Conservation (phyloP, 2,113 vertebrate genomes). For the Microcebus tavaratra region DNA sequence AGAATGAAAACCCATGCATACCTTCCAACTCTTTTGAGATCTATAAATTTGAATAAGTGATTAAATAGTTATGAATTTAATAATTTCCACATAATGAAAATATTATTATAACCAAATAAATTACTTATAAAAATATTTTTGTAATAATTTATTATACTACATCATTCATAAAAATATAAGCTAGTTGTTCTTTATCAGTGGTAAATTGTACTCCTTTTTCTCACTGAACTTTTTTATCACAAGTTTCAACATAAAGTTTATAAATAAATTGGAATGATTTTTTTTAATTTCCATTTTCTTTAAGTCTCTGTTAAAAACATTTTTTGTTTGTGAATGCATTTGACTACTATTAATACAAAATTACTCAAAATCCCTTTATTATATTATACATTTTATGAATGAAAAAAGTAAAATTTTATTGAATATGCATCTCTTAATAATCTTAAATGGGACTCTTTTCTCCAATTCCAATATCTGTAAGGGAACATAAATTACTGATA, state of each 20-base stretch:
- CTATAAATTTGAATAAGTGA: neutral
- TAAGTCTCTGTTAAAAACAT: neutral
- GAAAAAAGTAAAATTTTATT: neutral
- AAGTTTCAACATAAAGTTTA: neutral
- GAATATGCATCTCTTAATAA: neutral
- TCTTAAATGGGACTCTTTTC: neutral
- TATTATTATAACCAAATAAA: neutral
- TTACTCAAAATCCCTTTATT: neutral
- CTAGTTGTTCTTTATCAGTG: neutral
- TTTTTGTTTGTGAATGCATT: neutral
- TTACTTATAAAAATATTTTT: neutral
- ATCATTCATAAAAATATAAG: neutral
- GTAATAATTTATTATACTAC: neutral
- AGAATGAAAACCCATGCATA: neutral
- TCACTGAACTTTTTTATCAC: neutral
- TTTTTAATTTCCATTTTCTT: neutral
- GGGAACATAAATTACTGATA: neutral
- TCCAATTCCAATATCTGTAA: neutral
- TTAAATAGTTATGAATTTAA: neutral
- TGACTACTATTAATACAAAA: neutral
- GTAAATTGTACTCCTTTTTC: neutral
- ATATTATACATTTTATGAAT: neutral
- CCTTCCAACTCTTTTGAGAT: neutral
- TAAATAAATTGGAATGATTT: neutral
- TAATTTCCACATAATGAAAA: neutral